These are phyloP conservation scores for Formica aserva DNA, from an alignment of 2,888 invertebrate genomes.

Conservation along the genomic window DNA sequence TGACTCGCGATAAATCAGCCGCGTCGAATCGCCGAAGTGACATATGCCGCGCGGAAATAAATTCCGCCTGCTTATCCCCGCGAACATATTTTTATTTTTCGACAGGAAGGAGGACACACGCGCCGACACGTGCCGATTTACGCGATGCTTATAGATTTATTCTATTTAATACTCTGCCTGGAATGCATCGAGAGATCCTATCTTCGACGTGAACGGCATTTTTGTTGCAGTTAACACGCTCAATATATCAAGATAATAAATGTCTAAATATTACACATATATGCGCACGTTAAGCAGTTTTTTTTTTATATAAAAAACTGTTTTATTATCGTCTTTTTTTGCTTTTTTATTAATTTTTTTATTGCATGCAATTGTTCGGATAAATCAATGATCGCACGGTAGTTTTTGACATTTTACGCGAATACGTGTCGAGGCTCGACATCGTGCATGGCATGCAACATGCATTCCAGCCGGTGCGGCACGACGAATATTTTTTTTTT, in stretches of 20 bases:
- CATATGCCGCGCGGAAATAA: slow-evolving; percentile 57
- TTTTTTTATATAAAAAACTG: not conserved
- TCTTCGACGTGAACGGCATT: not conserved
- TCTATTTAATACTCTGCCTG: slow-evolving; percentile 7
- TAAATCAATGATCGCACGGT: slow-evolving; percentile 62
- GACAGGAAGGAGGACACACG: not conserved
- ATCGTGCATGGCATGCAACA: slow-evolving; percentile 49
- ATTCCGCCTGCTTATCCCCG: slow-evolving; percentile 38
- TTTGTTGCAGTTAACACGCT: not conserved
- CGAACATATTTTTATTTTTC: slow-evolving; percentile 22
- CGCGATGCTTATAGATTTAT: slow-evolving; percentile 13
- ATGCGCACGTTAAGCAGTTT: too few species aligned
- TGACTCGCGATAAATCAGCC: slow-evolving; percentile 63
- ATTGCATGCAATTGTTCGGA: slow-evolving; percentile 53
- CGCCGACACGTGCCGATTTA: slow-evolving; percentile 37
- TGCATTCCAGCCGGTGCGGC: slow-evolving; percentile 17
- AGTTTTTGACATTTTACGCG: slow-evolving; percentile 64
- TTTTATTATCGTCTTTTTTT: not conserved
- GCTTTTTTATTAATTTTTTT: not conserved
- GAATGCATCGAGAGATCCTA: slow-evolving; percentile 16
- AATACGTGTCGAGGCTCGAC: slow-evolving; percentile 64
- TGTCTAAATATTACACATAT: not conserved
- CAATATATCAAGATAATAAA: not conserved
- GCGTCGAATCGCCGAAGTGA: slow-evolving; percentile 59
- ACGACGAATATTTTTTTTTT: slow-evolving; percentile 14